Evolutionary conservation across 2,888 invertebrate species (phyloP).

Genomic region (Leptopilina syphax): DNA sequence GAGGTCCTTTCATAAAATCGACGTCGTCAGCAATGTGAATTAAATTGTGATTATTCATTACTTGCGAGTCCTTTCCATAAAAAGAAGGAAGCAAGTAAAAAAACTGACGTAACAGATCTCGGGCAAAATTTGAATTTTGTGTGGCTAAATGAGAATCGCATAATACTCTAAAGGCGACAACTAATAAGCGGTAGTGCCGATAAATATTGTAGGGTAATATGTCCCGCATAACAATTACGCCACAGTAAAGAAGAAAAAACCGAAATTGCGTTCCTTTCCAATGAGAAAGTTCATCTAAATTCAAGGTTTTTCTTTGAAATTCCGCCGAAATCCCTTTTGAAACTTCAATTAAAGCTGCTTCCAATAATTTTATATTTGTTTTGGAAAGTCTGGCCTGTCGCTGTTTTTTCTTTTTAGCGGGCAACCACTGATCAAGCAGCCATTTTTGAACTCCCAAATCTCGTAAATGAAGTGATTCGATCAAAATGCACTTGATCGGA

Average conservation of each 20-base stretch:
- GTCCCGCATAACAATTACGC: too few relatives aligned
- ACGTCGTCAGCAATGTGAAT: slow-evolving; percentile 57
- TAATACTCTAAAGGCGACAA: slow-evolving; percentile 49
- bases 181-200: slow-evolving; percentile 51
- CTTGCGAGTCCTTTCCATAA: slow-evolving; percentile 53
- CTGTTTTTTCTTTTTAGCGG: too few relatives aligned
- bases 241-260: slow-evolving; percentile 53
- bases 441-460: too few relatives aligned
- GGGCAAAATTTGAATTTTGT: slow-evolving; percentile 42
- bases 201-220: background rate
- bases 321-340: background rate
- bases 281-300: slow-evolving; percentile 45
- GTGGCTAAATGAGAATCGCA: slow-evolving; percentile 41
- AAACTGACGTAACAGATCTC: slow-evolving; percentile 45
- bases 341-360: too few relatives aligned
- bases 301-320: slow-evolving; percentile 55
- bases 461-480: slow-evolving; percentile 46
- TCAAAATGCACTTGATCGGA: slow-evolving; percentile 42
- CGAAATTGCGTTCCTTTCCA: slow-evolving; percentile 61
- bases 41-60: slow-evolving; percentile 51
- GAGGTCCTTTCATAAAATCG: slow-evolving; percentile 23
- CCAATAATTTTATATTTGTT: too few relatives aligned
- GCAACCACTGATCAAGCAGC: too few relatives aligned
- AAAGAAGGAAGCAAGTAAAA: slow-evolving; percentile 48
- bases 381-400: too few relatives aligned